phyloP scores from a whole-genome alignment of 2,888 invertebrate species.

The Sinodicranocentrus sp. region DNA sequence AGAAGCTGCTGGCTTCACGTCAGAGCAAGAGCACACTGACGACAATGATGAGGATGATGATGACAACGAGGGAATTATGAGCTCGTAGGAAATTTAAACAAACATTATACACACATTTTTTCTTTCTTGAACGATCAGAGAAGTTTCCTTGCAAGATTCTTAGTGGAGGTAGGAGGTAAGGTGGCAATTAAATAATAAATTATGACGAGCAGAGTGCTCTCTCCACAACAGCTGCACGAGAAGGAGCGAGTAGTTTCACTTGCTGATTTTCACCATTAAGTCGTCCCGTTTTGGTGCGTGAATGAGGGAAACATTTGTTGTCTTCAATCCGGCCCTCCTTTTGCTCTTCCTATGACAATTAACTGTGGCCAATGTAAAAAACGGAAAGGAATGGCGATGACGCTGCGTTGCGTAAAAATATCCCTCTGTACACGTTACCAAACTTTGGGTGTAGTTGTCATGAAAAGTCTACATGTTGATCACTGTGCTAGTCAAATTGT shows the following conservation, averaged over 20 bases:
- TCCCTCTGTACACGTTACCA: slow-evolving; percentile 1
- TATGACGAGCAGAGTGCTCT: slow-evolving; percentile 15
- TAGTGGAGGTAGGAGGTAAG: slow-evolving; percentile 10
- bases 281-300: background rate
- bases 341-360: background rate
- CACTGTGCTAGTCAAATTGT: background rate
- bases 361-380: background rate
- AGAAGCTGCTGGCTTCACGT: slow-evolving; percentile 60
- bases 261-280: background rate
- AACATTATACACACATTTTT: slow-evolving; percentile 27
- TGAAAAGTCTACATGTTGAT: slow-evolving; percentile 52
- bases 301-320: background rate
- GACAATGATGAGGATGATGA: slow-evolving; percentile 34
- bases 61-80: slow-evolving; percentile 34
- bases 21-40: slow-evolving; percentile 48
- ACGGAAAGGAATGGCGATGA: slow-evolving; percentile 7
- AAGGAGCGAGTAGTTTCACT: background rate
- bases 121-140: slow-evolving; percentile 8
- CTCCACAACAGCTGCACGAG: slow-evolving; percentile 9
- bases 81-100: slow-evolving; percentile 31
- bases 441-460: slow-evolving; percentile 36
- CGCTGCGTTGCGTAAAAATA: background rate
- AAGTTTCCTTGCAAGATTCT: slow-evolving; percentile 20
- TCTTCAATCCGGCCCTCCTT: background rate
- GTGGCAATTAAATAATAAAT: slow-evolving; percentile 19